Percentiles rank a stretch among this genome's conserved stretches.
Evolutionary conservation across 1,140 invertebrate genomes (phyloP).

Genomic region (Psilanteris sp.): DNA sequence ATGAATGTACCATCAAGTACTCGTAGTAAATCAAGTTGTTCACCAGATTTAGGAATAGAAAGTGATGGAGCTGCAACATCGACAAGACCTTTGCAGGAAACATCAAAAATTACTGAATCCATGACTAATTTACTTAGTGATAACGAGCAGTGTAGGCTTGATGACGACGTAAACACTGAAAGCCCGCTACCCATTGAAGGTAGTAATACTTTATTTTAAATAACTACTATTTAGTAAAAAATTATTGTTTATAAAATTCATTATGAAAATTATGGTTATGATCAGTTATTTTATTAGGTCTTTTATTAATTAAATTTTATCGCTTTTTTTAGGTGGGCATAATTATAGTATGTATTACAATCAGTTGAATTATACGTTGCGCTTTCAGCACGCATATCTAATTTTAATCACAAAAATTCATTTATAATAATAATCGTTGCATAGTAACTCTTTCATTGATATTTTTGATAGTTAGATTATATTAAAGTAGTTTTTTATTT

Average conservation of each 20-base stretch:
- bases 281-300: too few species aligned
- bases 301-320: conserved; percentile 61
- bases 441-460: too few species aligned
- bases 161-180: conserved; percentile 70
- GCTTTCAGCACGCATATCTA: conserved; percentile 64
- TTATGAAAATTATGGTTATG: too few species aligned
- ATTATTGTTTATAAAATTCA: too few species aligned
- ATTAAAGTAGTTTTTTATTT: too few species aligned
- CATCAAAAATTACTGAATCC: conserved; percentile 80
- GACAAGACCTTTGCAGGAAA: conserved; percentile 77
- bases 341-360: conserved; percentile 73
- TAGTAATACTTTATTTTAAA: too few species aligned
- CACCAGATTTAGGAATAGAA: conserved; percentile 87
- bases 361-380: conserved; percentile 66
- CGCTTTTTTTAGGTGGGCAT: conserved; percentile 71
- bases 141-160: conserved; percentile 70
- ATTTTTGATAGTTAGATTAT: too few species aligned
- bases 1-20: conserved; percentile 67
- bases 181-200: conserved; percentile 76
- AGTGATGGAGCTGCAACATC: conserved; percentile 82
- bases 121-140: conserved; percentile 81
- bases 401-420: conserved; percentile 34
- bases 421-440: too few species aligned
- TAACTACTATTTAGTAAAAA: too few species aligned
- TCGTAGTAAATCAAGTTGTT: conserved; percentile 81